Percentiles rank a stretch among this genome's conserved stretches.
phyloP scores from a whole-genome alignment of 2,888 invertebrate species.

The Drosophila borealis region DNA sequence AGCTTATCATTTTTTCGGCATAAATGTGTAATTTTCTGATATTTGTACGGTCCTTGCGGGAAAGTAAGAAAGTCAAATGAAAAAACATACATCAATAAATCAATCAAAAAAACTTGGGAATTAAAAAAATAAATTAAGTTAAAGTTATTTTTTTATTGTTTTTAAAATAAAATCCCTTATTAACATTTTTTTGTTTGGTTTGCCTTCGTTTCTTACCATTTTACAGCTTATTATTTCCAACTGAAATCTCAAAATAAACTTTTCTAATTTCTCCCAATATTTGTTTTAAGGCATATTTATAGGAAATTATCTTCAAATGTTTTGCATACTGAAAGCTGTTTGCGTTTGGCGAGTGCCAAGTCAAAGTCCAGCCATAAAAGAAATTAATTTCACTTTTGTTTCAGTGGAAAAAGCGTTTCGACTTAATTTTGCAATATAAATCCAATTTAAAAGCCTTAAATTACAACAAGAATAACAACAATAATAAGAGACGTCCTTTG shows the following conservation, averaged over 20 bases:
- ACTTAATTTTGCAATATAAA: constrained; percentile 69
- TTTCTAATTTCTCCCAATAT: constrained; percentile 1
- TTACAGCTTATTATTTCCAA: neutral
- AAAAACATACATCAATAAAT: no score
- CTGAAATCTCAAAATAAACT: neutral
- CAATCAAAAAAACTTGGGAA: no score
- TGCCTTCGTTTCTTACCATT: neutral
- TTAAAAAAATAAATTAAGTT: no score
- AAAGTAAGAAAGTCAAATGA: no score
- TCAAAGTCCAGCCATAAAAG: constrained; percentile 47
- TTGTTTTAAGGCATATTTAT: neutral
- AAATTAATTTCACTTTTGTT: constrained; percentile 63
- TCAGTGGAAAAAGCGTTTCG: constrained; percentile 33
- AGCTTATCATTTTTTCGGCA: no score
- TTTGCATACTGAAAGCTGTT: constrained; percentile 8
- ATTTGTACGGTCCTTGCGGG: no score
- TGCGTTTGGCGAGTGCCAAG: neutral
- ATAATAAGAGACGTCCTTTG: constrained; percentile 11
- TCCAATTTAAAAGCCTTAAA: constrained; percentile 68
- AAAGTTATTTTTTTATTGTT: no score
- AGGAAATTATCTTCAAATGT: neutral
- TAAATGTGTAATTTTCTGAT: no score
- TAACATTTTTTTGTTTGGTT: no score
- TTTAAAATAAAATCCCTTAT: no score
- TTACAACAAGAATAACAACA: constrained; percentile 17